phyloP scores from a whole-genome alignment of 2,888 invertebrate genomes.

The Invenusta paracnida region DNA sequence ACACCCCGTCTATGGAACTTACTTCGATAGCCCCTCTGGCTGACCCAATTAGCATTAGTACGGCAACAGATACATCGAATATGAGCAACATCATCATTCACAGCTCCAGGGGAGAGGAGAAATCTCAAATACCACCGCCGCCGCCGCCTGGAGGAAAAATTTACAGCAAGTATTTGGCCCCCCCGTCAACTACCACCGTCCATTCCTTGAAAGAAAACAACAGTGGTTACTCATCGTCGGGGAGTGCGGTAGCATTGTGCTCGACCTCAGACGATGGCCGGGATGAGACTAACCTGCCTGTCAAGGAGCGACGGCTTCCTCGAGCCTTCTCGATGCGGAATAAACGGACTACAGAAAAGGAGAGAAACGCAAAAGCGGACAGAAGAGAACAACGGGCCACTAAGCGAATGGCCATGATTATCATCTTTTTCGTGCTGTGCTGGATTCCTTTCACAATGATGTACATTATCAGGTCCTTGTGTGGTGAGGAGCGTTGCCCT shows the following conservation, averaged over 20 bases:
- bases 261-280: neutral
- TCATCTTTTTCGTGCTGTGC: slow-evolving; percentile 59
- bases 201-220: neutral
- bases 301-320: neutral
- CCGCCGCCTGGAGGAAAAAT: neutral
- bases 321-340: neutral
- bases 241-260: neutral
- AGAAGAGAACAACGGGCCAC: slow-evolving; percentile 58
- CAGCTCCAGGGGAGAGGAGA: too few relatives aligned
- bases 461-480: slow-evolving; percentile 54
- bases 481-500: neutral
- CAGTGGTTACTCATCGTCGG: neutral
- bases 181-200: neutral
- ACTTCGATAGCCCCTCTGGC: neutral
- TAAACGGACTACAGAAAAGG: neutral
- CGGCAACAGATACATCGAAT: neutral
- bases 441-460: slow-evolving; percentile 61
- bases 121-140: neutral
- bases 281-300: neutral
- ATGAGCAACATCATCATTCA: neutral
- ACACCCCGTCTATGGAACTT: neutral
- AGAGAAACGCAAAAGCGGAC: slow-evolving; percentile 46
- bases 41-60: neutral
- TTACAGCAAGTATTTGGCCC: neutral
- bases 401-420: slow-evolving; percentile 59